Evolutionary conservation across 2,113 vertebrate genomes (phyloP), one percentile per base, ranked within the genome.

Genomic region (Malurus cyaneus): DNA sequence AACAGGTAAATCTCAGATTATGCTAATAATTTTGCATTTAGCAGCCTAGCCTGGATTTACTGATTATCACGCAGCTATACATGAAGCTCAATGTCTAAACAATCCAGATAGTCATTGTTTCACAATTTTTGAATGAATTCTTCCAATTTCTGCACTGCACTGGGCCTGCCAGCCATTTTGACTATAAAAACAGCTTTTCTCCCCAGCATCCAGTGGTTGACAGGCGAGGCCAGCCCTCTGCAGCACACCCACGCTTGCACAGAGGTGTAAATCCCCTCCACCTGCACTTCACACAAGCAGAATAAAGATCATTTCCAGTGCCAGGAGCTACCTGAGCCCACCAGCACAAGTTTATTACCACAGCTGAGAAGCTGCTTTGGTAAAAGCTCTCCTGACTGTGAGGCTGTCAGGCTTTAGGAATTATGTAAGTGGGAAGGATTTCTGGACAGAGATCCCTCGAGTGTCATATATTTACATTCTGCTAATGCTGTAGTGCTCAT

Each of bases 1-100:
- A 36, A 16, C 7, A 83, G 12, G 28, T 69, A 32, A 93, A 44
- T 85, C 2, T 52, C 71, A 64, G 61, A 70, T 56, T n/a, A 42
- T 24, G 36, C 21, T 86, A 44, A 85, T 88, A 34, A 66, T 85
- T 95, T 94, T 54, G 19, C 62, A 21, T 93, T 54, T 60, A 67
- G 52, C 57, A 76, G 12, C 11, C 80, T n/a, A 54, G 14, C 12
- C n/a, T 65, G 31, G 36, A 50, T 7, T 95, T 83, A 85, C 31
- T 47, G 52, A 96, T 93, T 86, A 32, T 23, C 86, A 59, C 93
- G 42, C 59, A 90, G 42, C 59, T 16, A 28, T 80, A 92, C 69
- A 94, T 72, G 46, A 91, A 83, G 39, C 19, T 94, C 94, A 81
- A 42, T 73, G 36, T 72, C 60, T 78, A 92, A 96, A 89, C 86